phyloP scores from a whole-genome alignment of 2,113 vertebrate species.

The Bubo blakistoni region DNA sequence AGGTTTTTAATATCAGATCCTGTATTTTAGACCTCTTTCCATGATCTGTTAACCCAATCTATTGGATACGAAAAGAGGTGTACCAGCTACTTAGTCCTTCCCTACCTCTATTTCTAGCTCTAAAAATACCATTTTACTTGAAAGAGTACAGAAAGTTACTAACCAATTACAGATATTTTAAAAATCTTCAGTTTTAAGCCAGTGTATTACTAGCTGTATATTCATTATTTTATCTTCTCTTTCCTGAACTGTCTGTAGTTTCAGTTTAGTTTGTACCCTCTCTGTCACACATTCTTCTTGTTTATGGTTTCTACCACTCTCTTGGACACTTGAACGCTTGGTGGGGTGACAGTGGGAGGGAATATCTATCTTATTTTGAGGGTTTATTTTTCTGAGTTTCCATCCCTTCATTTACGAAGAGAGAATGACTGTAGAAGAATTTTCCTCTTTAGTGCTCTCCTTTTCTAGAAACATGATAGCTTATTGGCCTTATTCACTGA shows the following conservation, averaged over 20 bases:
- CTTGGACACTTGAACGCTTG: not conserved
- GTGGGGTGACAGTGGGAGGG: fast-evolving
- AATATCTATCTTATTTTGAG: not conserved
- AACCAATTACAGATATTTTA: not conserved
- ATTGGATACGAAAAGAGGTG: not conserved
- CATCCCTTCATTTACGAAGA: not conserved
- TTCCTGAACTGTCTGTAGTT: not conserved
- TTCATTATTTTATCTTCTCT: not conserved
- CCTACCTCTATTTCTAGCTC: not conserved
- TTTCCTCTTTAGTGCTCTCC: not conserved
- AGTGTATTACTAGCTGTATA: not conserved
- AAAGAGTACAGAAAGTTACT: not conserved
- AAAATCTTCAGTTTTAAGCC: not conserved
- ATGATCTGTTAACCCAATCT: not conserved
- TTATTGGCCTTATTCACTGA: not conserved
- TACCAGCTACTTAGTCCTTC: not conserved
- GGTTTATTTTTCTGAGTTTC: not conserved
- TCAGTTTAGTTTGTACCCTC: not conserved
- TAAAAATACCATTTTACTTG: not conserved
- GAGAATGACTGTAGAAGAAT: not conserved
- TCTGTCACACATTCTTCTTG: not conserved
- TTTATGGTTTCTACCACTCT: not conserved
- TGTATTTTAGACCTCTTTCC: not conserved
- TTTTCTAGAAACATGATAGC: not conserved
- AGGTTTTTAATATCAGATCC: not conserved